These are phyloP conservation scores for Glaucopsyche alexis DNA, from an alignment of 2,888 invertebrate species.

Conservation along the genomic window DNA sequence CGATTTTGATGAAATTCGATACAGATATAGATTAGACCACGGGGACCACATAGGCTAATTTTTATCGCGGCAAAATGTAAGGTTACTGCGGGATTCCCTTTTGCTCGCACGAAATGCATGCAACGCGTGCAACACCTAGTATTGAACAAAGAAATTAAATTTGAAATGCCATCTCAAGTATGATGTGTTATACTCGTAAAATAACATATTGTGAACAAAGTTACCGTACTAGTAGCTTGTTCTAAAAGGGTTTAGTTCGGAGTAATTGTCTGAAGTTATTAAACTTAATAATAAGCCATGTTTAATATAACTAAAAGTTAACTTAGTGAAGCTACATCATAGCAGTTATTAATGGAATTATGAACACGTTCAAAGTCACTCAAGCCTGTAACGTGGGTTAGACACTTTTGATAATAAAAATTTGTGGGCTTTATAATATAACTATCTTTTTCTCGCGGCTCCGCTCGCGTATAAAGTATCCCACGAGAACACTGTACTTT, in stretches of 20 bases:
- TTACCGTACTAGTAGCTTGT: neutral
- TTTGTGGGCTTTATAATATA: neutral
- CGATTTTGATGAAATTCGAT: too few relatives aligned
- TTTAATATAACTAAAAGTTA: conserved; percentile 12
- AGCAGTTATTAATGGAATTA: conserved; percentile 7
- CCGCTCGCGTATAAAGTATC: too few relatives aligned
- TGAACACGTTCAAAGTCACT: conserved; percentile 16
- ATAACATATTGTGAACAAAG: neutral
- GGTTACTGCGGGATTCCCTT: too few relatives aligned
- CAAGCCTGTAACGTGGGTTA: neutral
- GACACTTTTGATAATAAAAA: conserved; percentile 1
- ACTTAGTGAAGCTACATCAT: conserved; percentile 15
- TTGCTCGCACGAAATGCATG: too few relatives aligned
- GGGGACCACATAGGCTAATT: too few relatives aligned
- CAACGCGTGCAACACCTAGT: too few relatives aligned
- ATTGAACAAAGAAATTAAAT: neutral
- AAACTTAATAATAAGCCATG: conserved; percentile 8
- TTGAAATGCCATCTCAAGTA: neutral
- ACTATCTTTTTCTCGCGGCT: too few relatives aligned
- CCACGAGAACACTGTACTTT: too few relatives aligned
- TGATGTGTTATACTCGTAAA: too few relatives aligned
- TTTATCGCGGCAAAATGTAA: too few relatives aligned
- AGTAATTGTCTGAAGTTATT: conserved; percentile 13
- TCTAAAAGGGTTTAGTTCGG: conserved; percentile 17
- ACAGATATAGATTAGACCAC: too few relatives aligned